These are phyloP conservation scores for Caenorhabditis panamensis DNA, from an alignment of 2,888 invertebrate genomes.

Conservation along the genomic window DNA sequence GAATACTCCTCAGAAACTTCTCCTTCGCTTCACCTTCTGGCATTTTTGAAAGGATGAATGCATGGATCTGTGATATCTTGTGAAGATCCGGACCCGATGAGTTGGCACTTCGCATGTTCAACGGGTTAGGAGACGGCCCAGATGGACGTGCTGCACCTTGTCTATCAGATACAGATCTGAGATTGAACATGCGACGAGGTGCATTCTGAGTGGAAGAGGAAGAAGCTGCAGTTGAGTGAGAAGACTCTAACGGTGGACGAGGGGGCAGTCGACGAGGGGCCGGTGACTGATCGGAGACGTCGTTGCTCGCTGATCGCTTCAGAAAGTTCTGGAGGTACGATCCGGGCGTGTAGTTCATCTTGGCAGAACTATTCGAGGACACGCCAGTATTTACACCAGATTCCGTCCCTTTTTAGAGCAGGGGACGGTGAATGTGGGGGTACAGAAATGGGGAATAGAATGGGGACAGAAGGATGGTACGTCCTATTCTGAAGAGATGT, in stretches of 20 bases:
- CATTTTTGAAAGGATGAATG: slow-evolving; percentile 75
- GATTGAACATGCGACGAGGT: slow-evolving; percentile 49
- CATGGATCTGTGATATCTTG: slow-evolving; percentile 76
- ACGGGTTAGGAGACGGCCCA: slow-evolving; percentile 19
- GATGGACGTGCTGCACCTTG: slow-evolving; percentile 29
- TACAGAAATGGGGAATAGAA: neutral
- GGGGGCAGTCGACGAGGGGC: slow-evolving; percentile 45
- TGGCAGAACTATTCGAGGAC: slow-evolving; percentile 53
- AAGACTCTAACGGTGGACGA: slow-evolving; percentile 48
- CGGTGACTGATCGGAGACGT: slow-evolving; percentile 25
- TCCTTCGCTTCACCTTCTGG: slow-evolving; percentile 77
- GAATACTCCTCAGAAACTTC: slow-evolving; percentile 74
- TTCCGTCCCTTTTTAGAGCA: slow-evolving; percentile 37
- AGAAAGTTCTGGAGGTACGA: slow-evolving; percentile 60
- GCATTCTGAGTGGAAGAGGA: slow-evolving; percentile 34
- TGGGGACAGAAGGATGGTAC: neutral
- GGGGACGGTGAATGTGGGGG: slow-evolving; percentile 32
- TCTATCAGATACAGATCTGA: slow-evolving; percentile 57
- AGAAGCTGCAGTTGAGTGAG: slow-evolving; percentile 35
- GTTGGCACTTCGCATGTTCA: slow-evolving; percentile 45
- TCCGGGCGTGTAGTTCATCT: slow-evolving; percentile 64
- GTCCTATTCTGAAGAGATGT: slow-evolving; percentile 47
- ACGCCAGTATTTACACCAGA: slow-evolving; percentile 52
- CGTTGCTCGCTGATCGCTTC: slow-evolving; percentile 57
- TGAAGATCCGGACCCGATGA: slow-evolving; percentile 44